Evolutionary conservation across 35 echinoderm and acorn worm species (phyloP), one percentile per base, ranked within the genome.

Genomic region (Hemicentrotus pulcherrimus): DNA sequence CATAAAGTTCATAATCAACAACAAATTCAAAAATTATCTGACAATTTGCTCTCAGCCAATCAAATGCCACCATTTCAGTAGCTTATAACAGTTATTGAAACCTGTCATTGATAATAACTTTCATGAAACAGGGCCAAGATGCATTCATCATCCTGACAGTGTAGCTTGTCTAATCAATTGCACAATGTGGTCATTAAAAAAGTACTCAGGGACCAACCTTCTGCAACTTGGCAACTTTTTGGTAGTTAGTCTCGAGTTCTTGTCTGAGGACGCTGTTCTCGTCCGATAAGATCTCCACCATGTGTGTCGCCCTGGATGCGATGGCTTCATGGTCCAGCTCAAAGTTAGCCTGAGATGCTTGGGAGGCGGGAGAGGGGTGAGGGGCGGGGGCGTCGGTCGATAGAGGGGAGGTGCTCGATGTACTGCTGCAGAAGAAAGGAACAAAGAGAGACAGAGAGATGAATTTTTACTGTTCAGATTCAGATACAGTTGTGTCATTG

Each of bases 251-350:
- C 10, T 99, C 96, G n/a, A 99, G 60, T 87, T 99, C 98, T 86
- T 97, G 96, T 30, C 98, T 90, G 35, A 99, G 88, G 59, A 88
- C 95, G 46, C 35, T 94, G 94, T 99, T 99, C 47, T 99, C 98
- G 48, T 96, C 98, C 22, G 98, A 99, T 30, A 99, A 92, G 85
- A 99, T 96, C 65, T 97, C 97, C 15, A 97, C 98, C 98, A 99
- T 99, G 52, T 99, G 96, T 2, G 98, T 97, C 12, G 98, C 98
- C 55, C 98, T 71, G 30, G 89, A 91, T 24, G 98, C 98, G 28
- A 99, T 96, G 41, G 97, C 97, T 87, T 99, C 97, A 95, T 99
- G 98, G 91, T 99, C 98, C 5, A 97, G 90, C 46, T 97, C 96
- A 95, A 94, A 96, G 14, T 85, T 92, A 5, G 91, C 91, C 91